These are phyloP conservation scores for Cacatua alba DNA, from an alignment of 2,113 vertebrate genomes.

Conservation along the genomic window DNA sequence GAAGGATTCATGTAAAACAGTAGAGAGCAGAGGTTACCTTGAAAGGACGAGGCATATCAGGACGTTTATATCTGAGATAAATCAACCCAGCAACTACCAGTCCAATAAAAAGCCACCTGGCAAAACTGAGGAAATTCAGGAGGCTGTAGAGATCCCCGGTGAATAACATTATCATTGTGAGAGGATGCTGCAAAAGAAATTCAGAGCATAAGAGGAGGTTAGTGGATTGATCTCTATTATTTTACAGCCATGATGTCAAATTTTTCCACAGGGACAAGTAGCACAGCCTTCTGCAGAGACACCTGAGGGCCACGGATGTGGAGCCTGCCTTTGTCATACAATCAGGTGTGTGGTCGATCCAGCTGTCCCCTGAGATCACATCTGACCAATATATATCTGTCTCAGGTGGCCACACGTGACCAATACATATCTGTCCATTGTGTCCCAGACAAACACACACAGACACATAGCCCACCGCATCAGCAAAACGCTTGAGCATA, in stretches of 20 bases:
- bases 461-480: not conserved
- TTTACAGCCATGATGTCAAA: not conserved
- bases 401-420: not conserved
- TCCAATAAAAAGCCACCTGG: conserved; percentile 96
- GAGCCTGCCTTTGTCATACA: not conserved
- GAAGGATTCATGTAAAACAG: conserved; percentile 64
- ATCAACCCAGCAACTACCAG: conserved; percentile 90
- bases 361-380: not conserved
- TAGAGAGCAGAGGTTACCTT: conserved; percentile 82
- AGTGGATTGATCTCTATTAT: not conserved
- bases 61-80: conserved; percentile 90
- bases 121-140: conserved; percentile 96
- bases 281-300: not conserved
- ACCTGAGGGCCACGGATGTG: not conserved
- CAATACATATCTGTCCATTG: not conserved
- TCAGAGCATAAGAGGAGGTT: not conserved
- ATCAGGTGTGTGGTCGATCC: not conserved
- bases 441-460: not conserved
- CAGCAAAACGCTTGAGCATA: not conserved
- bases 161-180: conserved; percentile 93
- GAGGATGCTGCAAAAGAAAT: conserved; percentile 83
- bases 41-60: conserved; percentile 93
- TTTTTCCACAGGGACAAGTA: not conserved
- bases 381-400: not conserved
- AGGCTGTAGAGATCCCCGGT: conserved; percentile 92